phyloP scores from a whole-genome alignment of 2,113 vertebrate genomes.

The human region DNA sequence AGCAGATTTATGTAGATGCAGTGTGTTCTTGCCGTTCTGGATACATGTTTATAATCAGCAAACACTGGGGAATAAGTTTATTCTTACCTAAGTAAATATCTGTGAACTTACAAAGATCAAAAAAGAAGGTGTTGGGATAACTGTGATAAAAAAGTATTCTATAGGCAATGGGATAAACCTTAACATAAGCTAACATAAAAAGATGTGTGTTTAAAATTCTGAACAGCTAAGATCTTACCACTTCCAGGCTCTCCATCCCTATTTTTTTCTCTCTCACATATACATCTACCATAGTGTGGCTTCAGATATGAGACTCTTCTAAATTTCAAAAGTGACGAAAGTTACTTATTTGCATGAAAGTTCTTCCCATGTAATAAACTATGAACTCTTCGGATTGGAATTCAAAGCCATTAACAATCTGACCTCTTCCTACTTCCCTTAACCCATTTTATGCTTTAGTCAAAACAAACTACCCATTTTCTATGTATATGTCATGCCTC shows the following conservation, averaged over 20 bases:
- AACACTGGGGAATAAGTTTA: neutral
- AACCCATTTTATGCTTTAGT: neutral
- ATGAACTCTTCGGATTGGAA: neutral
- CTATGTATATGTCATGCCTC: neutral
- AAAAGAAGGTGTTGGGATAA: neutral
- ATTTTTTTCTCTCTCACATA: neutral
- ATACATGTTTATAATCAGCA: conserved; percentile 21
- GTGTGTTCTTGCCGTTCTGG: neutral
- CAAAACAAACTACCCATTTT: neutral
- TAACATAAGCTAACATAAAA: neutral
- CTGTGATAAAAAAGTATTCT: neutral
- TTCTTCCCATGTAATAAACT: neutral
- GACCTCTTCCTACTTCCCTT: neutral
- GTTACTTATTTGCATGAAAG: neutral
- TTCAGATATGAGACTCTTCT: neutral
- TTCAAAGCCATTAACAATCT: neutral
- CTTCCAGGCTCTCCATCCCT: neutral
- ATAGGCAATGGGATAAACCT: neutral
- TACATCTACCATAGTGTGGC: neutral
- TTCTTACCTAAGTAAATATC: conserved; percentile 8
- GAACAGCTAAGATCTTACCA: neutral
- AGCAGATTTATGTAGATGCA: neutral
- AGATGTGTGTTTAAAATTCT: neutral
- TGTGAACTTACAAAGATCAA: neutral
- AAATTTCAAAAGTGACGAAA: neutral